phyloP scores from a whole-genome alignment of 1,140 invertebrate genomes.

The Brachionus calyciflorus region DNA sequence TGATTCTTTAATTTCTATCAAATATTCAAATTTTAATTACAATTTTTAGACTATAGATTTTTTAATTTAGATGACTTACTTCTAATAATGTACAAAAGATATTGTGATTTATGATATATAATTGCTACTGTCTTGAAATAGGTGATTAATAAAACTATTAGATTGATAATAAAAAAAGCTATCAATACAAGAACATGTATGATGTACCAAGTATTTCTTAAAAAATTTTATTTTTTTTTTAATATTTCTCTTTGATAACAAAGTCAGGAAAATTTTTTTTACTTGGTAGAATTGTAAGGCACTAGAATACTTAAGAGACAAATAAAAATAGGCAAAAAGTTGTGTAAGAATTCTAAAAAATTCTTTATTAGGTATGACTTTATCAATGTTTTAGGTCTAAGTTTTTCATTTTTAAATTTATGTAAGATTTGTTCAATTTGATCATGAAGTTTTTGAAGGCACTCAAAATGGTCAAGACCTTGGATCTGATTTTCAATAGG shows the following conservation, averaged over 20 bases:
- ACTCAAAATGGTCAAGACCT: conserved; percentile 5
- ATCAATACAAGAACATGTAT: neutral
- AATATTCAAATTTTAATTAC: neutral
- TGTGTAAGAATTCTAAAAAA: neutral
- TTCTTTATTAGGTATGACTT: neutral
- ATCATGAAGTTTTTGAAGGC: neutral
- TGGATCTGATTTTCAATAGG: no score
- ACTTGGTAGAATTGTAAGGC: neutral
- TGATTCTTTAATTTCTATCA: neutral
- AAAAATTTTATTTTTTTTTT: neutral
- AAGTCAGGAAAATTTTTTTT: neutral
- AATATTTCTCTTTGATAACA: no score
- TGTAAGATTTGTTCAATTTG: neutral
- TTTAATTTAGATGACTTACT: neutral
- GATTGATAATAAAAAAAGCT: neutral
- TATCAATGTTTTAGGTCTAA: neutral
- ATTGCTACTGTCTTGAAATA: conserved; percentile 15
- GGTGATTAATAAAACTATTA: neutral
- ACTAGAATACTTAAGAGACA: neutral
- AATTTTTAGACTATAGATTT: neutral
- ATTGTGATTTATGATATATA: neutral
- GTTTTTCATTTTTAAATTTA: neutral
- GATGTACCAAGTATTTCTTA: neutral
- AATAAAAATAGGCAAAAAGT: neutral
- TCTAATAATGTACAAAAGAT: neutral